A percentile compares a stretch with the other conserved stretches of the same genome.
These are phyloP conservation scores for Hippolais icterina DNA, from an alignment of 2,113 vertebrate species.

Conservation along the genomic window DNA sequence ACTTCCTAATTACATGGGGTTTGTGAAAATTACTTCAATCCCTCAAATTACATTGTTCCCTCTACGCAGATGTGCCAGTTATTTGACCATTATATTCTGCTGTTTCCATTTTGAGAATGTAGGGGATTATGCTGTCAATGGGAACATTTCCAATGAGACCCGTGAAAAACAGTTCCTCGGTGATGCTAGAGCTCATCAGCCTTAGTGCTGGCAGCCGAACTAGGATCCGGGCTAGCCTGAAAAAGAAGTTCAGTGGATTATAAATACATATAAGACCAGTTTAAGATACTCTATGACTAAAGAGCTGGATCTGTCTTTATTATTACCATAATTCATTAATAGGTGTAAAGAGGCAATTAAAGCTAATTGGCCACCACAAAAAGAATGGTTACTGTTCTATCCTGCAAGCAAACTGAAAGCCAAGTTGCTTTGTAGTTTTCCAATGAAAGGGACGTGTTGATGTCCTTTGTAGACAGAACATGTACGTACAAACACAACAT, in stretches of 20 bases:
- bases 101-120: constrained; percentile 99
- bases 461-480: not conserved
- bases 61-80: constrained; percentile 81
- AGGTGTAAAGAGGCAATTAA: not conserved
- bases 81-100: constrained; percentile 97
- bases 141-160: constrained; percentile 97
- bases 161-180: constrained; percentile 98
- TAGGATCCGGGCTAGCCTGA: constrained; percentile 92
- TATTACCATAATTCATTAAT: not conserved
- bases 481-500: not conserved
- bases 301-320: not conserved
- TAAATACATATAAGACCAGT: not conserved
- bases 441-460: not conserved
- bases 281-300: not conserved
- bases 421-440: not conserved
- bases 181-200: constrained; percentile 96
- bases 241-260: constrained; percentile 40
- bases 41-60: not conserved
- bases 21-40: constrained; percentile 19
- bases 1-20: not conserved
- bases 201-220: constrained; percentile 93
- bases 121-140: constrained; percentile 99
- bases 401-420: not conserved
- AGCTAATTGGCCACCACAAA: not conserved
- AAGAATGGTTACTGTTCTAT: not conserved